phyloP scores from a whole-genome alignment of 2,888 invertebrate species.

The Ypsolopha sequella region DNA sequence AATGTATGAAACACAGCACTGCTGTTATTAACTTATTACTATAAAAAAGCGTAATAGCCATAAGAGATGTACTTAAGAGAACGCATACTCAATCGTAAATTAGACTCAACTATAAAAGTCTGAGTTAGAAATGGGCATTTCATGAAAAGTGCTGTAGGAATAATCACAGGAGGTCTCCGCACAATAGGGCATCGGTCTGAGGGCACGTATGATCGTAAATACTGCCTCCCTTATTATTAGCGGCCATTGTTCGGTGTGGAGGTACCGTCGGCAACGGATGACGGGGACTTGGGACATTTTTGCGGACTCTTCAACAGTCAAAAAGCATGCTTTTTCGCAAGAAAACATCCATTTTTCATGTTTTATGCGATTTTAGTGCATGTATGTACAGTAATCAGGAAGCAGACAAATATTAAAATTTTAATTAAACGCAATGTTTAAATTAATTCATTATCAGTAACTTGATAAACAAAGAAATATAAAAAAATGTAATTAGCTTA shows the following conservation, averaged over 20 bases:
- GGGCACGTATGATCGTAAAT: conserved; percentile 69
- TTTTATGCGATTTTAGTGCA: no score
- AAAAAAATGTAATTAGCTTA: no score
- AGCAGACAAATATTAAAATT: no score
- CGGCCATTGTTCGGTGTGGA: conserved; percentile 58
- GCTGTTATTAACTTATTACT: background rate
- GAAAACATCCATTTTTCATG: no score
- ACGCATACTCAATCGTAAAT: conserved; percentile 22
- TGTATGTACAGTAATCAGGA: no score
- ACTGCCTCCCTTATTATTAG: conserved; percentile 66
- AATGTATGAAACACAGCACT: no score
- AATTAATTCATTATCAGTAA: no score
- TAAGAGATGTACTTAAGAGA: background rate
- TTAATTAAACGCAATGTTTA: no score
- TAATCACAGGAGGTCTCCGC: conserved; percentile 66
- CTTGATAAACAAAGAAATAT: no score
- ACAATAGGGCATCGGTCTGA: conserved; percentile 59
- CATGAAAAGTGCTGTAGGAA: conserved; percentile 58
- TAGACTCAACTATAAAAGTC: conserved; percentile 47
- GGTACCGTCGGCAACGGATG: conserved; percentile 42
- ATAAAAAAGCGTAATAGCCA: background rate
- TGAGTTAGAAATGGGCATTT: conserved; percentile 49
- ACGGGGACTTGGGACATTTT: background rate
- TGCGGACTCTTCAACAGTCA: no score
- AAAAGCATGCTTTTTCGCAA: no score